These are phyloP conservation scores for Monopterus albus DNA, from an alignment of 2,113 vertebrate species.

Conservation along the genomic window DNA sequence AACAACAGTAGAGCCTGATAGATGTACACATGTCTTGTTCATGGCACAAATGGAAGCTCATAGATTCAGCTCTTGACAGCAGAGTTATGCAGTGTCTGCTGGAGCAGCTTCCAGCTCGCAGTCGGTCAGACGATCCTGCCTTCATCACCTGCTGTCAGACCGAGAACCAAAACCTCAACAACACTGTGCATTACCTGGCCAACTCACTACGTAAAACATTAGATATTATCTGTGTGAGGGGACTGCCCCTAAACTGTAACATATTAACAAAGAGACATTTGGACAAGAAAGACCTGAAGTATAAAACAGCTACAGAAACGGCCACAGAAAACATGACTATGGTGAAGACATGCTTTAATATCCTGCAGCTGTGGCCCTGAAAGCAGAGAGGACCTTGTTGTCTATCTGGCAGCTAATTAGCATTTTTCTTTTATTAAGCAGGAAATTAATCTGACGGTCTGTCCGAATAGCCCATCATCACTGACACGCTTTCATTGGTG, in stretches of 20 bases:
- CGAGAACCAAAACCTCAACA: too few species aligned
- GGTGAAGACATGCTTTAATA: slow-evolving; percentile 14
- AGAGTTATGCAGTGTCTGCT: too few species aligned
- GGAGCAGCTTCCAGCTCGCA: too few species aligned
- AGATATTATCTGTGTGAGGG: not conserved
- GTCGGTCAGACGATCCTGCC: slow-evolving; percentile 23
- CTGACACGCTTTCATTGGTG: slow-evolving; percentile 25
- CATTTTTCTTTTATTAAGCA: slow-evolving; percentile 57
- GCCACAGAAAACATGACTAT: not conserved
- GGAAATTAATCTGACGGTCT: slow-evolving; percentile 53
- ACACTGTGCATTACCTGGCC: too few species aligned
- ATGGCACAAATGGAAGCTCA: slow-evolving; percentile 33
- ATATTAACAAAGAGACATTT: not conserved
- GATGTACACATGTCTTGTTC: slow-evolving; percentile 17
- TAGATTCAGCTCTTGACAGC: slow-evolving; percentile 20
- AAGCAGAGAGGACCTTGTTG: slow-evolving; percentile 17
- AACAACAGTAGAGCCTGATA: slow-evolving; percentile 16
- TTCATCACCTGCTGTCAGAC: slow-evolving; percentile 24
- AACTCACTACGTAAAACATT: not conserved
- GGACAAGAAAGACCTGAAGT: not conserved
- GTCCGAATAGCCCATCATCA: slow-evolving; percentile 47
- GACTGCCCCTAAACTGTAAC: not conserved
- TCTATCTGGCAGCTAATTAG: slow-evolving; percentile 51
- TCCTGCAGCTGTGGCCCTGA: slow-evolving; percentile 17
- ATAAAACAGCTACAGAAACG: not conserved